Base-by-base conservation (phyloP, 1,140 invertebrate species). In the Caerostris darwini region DNA sequence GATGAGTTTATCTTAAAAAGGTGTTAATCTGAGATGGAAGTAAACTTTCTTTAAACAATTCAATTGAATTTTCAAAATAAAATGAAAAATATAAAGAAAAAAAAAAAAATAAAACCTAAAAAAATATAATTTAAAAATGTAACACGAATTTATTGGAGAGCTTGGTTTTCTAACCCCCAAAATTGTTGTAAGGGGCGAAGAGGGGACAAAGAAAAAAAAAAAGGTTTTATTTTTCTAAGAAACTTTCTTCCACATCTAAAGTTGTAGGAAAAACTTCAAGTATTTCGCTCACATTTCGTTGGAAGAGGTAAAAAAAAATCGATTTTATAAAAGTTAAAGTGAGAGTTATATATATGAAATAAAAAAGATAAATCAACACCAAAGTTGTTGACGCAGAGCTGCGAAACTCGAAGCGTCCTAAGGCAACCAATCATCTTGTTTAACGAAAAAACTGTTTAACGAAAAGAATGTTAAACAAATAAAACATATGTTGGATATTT, bases 311-410 rank as follows among this genome's bases (percentile, higher is more conserved):
- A 61, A 88, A 64, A 88, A 88, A 77, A 90, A 71, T 57, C 67
- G 54, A 90, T 77, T n/a, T 53, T 71, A 58, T 17, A 90, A 71
- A 77, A 90, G 54, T 50, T 58, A 90, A 90, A 90, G 10, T 54
- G 67, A 57, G 54, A 50, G 88, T 34, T 56, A 57, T 56, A 58
- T 34, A 34, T 56, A 57, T 56, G 34, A 85, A 85, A 64, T 59
- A 85, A 58, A 71, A 77, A 10, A 57, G 88, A 90, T 90, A 90
- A 90, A 77, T 90, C 88, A 90, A 90, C 88, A 90, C 61, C 3
- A 34, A 56, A 34, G 54, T n/a, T 53, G 85, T 87, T 87, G 59
- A 64, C 59, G 85, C 17, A 87, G 14, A 17, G 7, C 14, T 6
- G 12, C 5, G 82, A 50, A 53, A 12, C 5, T 5, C 34, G 0